Conservation (phyloP, 2,797 vertebrate genomes). For the Enteromius unitaeniatus region DNA sequence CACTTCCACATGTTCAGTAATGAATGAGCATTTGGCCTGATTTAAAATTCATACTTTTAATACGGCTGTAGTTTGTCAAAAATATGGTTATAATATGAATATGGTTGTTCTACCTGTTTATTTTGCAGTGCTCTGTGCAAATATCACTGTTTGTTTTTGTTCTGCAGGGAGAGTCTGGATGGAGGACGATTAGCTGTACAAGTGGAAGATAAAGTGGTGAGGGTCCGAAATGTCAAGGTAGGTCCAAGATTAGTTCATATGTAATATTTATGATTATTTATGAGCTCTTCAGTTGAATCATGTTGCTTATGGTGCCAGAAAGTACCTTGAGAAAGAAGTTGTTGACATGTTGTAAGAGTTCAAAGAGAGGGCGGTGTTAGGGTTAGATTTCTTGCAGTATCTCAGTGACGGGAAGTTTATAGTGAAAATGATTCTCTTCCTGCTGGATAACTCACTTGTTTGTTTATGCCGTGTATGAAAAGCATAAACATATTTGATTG, state of each 20-base stretch:
- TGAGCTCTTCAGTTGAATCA: not conserved
- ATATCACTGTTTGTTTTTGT: conserved; percentile 58
- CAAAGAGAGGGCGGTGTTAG: not conserved
- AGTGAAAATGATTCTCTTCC: conserved; percentile 65
- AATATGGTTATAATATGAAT: not conserved
- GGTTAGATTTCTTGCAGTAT: conserved; percentile 42
- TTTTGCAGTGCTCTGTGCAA: not conserved
- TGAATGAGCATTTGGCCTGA: not conserved
- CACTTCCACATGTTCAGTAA: not conserved
- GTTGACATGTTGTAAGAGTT: conserved; percentile 16
- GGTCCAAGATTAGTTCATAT: not conserved
- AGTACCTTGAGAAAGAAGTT: conserved; percentile 1
- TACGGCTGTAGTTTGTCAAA: not conserved
- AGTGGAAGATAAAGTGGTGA: conserved; percentile 89
- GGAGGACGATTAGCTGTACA: conserved; percentile 87
- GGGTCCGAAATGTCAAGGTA: conserved; percentile 92
- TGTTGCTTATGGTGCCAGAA: not conserved
- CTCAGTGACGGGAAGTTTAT: conserved; percentile 76
- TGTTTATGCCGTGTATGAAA: conserved; percentile 59
- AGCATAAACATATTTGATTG: conserved; percentile 31
- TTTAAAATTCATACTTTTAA: not conserved
- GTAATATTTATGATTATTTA: not conserved
- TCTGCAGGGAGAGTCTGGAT: conserved; percentile 86
- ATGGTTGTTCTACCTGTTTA: conserved; percentile 11
- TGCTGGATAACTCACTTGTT: conserved; percentile 67